Conservation (phyloP, 53 echinoderm and acorn worm species). For the Luidia sarsii region DNA sequence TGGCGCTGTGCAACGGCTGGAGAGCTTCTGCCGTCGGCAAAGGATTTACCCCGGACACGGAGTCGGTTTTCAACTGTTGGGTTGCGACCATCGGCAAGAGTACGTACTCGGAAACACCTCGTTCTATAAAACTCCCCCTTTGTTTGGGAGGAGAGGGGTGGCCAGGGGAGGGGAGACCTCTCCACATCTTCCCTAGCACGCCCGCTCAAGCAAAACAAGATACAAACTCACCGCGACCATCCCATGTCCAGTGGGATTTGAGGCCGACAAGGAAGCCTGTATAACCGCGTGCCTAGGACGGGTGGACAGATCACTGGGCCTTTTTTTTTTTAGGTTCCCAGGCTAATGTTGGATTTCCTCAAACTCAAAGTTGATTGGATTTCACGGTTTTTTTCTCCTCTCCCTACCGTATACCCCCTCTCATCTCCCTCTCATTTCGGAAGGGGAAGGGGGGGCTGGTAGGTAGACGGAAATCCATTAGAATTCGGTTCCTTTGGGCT, state of each 20-base stretch:
- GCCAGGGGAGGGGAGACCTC: no score
- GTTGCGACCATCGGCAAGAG: no score
- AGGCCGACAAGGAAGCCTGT: no score
- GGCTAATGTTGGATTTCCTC: conserved; percentile 32
- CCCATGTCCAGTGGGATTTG: background rate
- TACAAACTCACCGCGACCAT: background rate
- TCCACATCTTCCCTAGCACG: background rate
- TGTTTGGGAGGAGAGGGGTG: no score
- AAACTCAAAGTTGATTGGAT: conserved; percentile 25
- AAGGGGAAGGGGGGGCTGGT: background rate
- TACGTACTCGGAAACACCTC: no score
- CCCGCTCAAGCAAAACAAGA: background rate
- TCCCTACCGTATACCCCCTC: no score
- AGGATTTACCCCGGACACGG: no score
- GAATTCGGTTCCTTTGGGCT: conserved; percentile 25
- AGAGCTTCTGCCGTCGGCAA: no score
- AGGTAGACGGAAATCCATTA: conserved; percentile 23
- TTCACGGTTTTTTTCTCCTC: background rate
- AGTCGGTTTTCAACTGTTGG: no score
- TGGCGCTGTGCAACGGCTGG: no score
- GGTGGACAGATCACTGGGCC: background rate
- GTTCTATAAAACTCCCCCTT: no score
- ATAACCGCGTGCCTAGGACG: conserved; percentile 1
- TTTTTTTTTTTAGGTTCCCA: background rate
- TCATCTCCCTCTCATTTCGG: background rate